phyloP scores from a whole-genome alignment of 1,140 invertebrate species.

The Sycobia sp. region DNA sequence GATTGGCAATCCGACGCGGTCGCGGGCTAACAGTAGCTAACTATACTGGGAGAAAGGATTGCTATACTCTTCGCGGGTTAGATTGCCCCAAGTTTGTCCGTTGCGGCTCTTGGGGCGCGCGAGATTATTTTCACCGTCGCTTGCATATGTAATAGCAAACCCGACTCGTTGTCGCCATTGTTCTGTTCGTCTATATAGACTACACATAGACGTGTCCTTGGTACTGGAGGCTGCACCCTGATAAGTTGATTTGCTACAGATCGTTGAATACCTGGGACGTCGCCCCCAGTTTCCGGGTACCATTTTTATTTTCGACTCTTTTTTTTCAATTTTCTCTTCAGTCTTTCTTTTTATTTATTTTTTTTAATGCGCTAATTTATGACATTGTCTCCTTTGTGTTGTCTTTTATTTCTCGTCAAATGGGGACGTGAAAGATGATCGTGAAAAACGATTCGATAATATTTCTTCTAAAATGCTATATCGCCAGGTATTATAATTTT shows the following conservation, averaged over 20 bases:
- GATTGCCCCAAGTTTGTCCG: not conserved
- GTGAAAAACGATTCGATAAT: not conserved
- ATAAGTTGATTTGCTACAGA: constrained; percentile 28
- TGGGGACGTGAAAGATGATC: constrained; percentile 4
- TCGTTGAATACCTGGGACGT: constrained; percentile 3
- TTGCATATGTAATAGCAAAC: too few species aligned
- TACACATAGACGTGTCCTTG: too few species aligned
- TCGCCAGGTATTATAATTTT: too few species aligned
- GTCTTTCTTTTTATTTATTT: not conserved
- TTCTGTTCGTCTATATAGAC: too few species aligned
- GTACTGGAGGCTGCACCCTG: not conserved
- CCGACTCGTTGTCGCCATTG: too few species aligned
- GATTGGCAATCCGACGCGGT: not conserved
- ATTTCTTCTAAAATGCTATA: too few species aligned
- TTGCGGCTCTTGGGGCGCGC: not conserved
- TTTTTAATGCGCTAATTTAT: not conserved
- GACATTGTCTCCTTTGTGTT: not conserved
- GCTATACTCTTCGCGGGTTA: too few species aligned
- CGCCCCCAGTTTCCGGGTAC: not conserved
- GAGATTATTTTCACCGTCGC: constrained; percentile 25
- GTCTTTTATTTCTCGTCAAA: not conserved
- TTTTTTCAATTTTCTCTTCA: too few species aligned
- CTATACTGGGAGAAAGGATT: too few species aligned
- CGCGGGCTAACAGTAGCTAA: too few species aligned
- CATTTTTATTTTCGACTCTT: not conserved